These are phyloP conservation scores for Synanthedon tipuliformis DNA, from an alignment of 2,888 invertebrate species.

Conservation along the genomic window DNA sequence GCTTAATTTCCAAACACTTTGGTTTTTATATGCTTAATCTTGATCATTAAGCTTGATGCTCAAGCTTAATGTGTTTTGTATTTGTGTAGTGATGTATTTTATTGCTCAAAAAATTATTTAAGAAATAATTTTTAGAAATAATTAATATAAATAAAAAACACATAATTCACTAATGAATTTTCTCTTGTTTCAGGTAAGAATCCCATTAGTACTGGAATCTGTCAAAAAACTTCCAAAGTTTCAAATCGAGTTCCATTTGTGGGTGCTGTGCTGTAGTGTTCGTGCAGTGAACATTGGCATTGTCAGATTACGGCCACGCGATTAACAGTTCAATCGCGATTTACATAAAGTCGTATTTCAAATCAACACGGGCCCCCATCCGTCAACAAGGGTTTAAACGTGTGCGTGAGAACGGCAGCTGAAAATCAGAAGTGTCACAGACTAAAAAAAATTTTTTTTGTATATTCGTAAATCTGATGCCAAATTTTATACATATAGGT, in stretches of 20 bases:
- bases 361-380: constrained; percentile 31
- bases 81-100: too few species aligned
- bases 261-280: constrained; percentile 22
- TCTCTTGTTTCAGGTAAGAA: constrained; percentile 62
- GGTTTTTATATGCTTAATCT: too few species aligned
- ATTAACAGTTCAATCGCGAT: constrained; percentile 49
- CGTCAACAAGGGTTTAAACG: constrained; percentile 18
- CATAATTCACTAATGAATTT: constrained; percentile 8
- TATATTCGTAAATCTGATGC: too few species aligned
- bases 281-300: constrained; percentile 37
- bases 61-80: too few species aligned
- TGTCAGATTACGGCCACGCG: constrained; percentile 39
- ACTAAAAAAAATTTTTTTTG: not conserved
- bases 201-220: constrained; percentile 16
- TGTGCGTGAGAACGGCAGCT: constrained; percentile 41
- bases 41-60: too few species aligned
- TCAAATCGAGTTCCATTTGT: constrained; percentile 32
- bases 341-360: constrained; percentile 54
- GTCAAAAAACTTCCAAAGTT: constrained; percentile 34
- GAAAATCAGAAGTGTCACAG: constrained; percentile 39
- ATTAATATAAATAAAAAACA: too few species aligned
- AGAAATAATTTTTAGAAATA: too few species aligned
- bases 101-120: too few species aligned
- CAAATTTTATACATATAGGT: too few species aligned
- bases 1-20: too few species aligned